These are phyloP conservation scores for Eilema griseolum DNA, from an alignment of 2,888 invertebrate genomes.

Conservation along the genomic window DNA sequence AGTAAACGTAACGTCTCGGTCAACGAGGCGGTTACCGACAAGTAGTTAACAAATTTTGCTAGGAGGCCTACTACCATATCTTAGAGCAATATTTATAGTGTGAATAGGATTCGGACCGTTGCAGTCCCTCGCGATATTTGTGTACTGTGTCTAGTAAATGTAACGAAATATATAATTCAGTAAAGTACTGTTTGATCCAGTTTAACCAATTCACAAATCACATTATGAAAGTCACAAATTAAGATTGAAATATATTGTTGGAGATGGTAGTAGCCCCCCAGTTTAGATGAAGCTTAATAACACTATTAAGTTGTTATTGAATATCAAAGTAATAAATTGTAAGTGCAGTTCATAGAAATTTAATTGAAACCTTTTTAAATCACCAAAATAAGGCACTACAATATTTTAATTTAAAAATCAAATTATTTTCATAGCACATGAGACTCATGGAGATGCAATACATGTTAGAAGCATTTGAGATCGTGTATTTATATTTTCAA, in stretches of 20 bases:
- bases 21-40: not conserved
- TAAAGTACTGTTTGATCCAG: not conserved
- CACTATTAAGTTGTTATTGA: slow-evolving; percentile 15
- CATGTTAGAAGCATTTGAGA: slow-evolving; percentile 59
- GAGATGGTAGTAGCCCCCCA: too few species aligned
- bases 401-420: slow-evolving; percentile 38
- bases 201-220: too few species aligned
- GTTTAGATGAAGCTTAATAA: not conserved
- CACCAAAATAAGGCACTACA: slow-evolving; percentile 76
- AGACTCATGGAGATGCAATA: slow-evolving; percentile 59
- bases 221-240: too few species aligned
- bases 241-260: too few species aligned
- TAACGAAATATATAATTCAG: too few species aligned
- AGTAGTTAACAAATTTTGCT: not conserved
- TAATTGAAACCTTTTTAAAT: slow-evolving; percentile 39
- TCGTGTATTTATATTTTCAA: slow-evolving; percentile 55
- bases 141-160: too few species aligned
- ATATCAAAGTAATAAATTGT: slow-evolving; percentile 19
- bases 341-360: slow-evolving; percentile 20
- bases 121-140: too few species aligned
- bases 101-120: too few species aligned
- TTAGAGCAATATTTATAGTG: too few species aligned
- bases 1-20: slow-evolving; percentile 19
- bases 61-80: too few species aligned
- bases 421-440: slow-evolving; percentile 56